Evolutionary conservation across 2,888 invertebrate species (phyloP).

Genomic region (Tolmerus cingulatus): DNA sequence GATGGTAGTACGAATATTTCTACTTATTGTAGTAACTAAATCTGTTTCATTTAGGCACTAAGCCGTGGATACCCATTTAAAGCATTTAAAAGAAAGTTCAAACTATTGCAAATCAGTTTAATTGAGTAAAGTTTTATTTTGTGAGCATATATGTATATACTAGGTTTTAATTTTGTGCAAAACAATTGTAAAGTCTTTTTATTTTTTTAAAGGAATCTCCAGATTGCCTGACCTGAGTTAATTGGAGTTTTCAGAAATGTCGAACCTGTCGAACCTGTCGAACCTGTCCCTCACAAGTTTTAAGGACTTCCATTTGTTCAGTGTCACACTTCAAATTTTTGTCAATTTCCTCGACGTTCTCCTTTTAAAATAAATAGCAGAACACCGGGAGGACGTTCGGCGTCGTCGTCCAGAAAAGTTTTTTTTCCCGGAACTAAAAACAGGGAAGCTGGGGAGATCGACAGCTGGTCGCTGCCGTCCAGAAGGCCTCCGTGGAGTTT

Average conservation of each 20-base stretch:
- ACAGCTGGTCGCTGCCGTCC: constrained; percentile 12
- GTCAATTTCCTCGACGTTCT: not conserved
- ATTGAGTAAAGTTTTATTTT: no score
- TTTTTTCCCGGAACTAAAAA: not conserved
- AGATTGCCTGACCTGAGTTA: not conserved
- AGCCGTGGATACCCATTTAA: no score
- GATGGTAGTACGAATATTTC: no score
- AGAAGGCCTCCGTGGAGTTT: constrained; percentile 28
- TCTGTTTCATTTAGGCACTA: no score
- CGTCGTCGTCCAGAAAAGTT: not conserved
- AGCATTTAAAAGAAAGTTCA: no score
- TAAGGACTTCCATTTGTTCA: constrained; percentile 17
- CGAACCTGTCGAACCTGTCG: not conserved
- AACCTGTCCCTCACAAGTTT: not conserved
- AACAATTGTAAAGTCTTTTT: not conserved
- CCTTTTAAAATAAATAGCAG: constrained; percentile 13
- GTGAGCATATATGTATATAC: no score
- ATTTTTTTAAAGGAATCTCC: not conserved
- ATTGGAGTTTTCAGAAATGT: not conserved
- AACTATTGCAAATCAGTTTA: no score
- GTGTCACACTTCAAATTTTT: constrained; percentile 32
- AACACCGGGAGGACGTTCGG: not conserved
- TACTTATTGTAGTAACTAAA: no score
- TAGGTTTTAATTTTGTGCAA: not conserved
- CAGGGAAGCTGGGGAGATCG: constrained; percentile 8